Base-by-base conservation (phyloP, 2,797 vertebrate genomes). In the Hylomyscus alleni region DNA sequence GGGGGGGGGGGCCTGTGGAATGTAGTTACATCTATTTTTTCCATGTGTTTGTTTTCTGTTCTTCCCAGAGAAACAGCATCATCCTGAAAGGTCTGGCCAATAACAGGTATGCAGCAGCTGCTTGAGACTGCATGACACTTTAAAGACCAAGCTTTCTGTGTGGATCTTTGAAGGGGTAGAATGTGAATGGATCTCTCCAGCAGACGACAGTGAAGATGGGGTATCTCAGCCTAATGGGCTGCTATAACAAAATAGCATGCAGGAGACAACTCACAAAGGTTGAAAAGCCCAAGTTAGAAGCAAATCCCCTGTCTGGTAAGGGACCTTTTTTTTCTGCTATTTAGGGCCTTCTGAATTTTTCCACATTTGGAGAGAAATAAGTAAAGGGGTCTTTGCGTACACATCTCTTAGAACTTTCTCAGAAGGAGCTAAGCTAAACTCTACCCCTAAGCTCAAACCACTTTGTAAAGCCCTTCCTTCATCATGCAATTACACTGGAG, bases 11-110 rank as follows among this genome's bases (percentile, higher is more conserved):
- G 1, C 4, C 60, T 37, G 86, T n/a, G 85, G n/a, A 10, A 54
- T 15, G 19, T 5, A 87, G 37, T 9, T 77, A 58, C 29, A 47
- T 37, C 54, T 80, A 5, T 65, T 5, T 81, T 22, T 72, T 89
- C 88, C 83, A 20, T 86, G 26, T 69, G 24, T 78, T 91, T 85
- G 14, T 78, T 54, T 93, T 92, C 73, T 60, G 31, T n/a, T 60
- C 26, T 75, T 77, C 34, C 7, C 1, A 52, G 24, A n/a, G 84
- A 65, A 60, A 40, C 15, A 31, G 9, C 47, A 34, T 52, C 62
- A 80, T 95, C 56, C 40, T 65, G 52, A 93, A 40, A 69, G 3
- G 4, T 73, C 44, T 60, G 20, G 14, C 58, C 62, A 17, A 44
- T n/a, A 44, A n/a, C 26, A 76, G 37, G 3, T 8, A 62, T n/a